These are phyloP conservation scores for Tympanuchus pallidicinctus DNA, from an alignment of 2,113 vertebrate species.

Conservation along the genomic window DNA sequence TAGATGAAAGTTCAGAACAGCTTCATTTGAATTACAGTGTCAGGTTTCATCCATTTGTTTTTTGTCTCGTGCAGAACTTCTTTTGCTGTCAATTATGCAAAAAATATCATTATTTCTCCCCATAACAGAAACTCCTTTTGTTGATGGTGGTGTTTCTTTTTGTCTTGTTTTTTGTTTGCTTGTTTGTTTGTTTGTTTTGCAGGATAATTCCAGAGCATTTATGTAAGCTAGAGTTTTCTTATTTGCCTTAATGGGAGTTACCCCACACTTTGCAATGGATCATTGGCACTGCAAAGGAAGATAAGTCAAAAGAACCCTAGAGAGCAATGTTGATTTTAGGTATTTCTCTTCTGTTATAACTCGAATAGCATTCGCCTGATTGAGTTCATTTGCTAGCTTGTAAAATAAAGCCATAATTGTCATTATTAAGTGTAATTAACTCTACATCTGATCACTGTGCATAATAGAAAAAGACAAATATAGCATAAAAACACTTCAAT, in stretches of 20 bases:
- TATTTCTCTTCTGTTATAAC: conserved; percentile 37
- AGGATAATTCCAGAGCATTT: conserved; percentile 18
- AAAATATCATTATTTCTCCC: not conserved
- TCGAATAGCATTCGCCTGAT: conserved; percentile 6
- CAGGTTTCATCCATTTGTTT: not conserved
- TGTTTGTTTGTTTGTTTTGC: not conserved
- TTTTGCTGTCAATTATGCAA: not conserved
- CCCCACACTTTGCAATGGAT: not conserved
- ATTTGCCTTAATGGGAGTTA: conserved; percentile 30
- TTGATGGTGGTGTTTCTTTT: not conserved
- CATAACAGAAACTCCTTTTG: not conserved
- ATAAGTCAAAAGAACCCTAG: conserved; percentile 38
- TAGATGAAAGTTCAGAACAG: not conserved
- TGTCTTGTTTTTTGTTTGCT: not conserved
- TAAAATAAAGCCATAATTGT: conserved; percentile 51
- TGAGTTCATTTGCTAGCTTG: conserved; percentile 32
- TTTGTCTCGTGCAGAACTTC: not conserved
- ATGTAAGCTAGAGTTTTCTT: not conserved
- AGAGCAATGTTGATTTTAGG: conserved; percentile 49
- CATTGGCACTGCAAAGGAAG: not conserved
- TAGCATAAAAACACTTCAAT: conserved; percentile 4
- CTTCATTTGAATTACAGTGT: not conserved
- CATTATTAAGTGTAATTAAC: conserved; percentile 59
- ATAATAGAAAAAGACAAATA: conserved; percentile 24
- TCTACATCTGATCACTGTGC: conserved; percentile 6